Conservation (phyloP, 2,113 vertebrate species). For the Amazona vittata region DNA sequence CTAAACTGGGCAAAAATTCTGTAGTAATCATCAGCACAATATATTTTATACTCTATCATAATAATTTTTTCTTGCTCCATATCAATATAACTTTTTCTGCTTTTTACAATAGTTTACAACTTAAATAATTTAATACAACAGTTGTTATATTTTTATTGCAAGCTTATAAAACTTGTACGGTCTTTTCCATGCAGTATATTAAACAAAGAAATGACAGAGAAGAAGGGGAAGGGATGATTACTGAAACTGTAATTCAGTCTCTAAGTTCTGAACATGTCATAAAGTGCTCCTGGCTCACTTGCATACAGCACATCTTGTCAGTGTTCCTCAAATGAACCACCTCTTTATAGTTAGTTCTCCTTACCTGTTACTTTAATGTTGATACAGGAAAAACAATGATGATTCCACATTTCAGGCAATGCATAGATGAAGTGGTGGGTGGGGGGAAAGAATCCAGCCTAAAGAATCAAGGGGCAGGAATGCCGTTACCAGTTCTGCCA, state of each 20-base stretch:
- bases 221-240: conserved; percentile 73
- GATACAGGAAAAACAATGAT: neutral
- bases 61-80: conserved; percentile 68
- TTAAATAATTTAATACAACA: conserved; percentile 83
- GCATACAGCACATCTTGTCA: conserved; percentile 36
- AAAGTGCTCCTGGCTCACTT: conserved; percentile 66
- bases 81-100: conserved; percentile 70
- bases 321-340: conserved; percentile 45
- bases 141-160: conserved; percentile 82
- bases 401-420: conserved; percentile 22
- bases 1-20: conserved; percentile 69
- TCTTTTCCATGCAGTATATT: conserved; percentile 75
- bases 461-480: neutral
- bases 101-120: conserved; percentile 80
- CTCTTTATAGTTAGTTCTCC: conserved; percentile 27
- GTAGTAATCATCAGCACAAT: conserved; percentile 75
- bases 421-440: neutral
- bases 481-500: neutral
- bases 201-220: conserved; percentile 71
- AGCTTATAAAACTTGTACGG: conserved; percentile 76
- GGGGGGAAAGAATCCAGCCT: neutral
- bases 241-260: conserved; percentile 78
- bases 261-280: conserved; percentile 68
- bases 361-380: conserved; percentile 14
- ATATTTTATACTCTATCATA: conserved; percentile 69